Conservation (phyloP, 2,113 vertebrate genomes). For the Leucopsar rothschildi region DNA sequence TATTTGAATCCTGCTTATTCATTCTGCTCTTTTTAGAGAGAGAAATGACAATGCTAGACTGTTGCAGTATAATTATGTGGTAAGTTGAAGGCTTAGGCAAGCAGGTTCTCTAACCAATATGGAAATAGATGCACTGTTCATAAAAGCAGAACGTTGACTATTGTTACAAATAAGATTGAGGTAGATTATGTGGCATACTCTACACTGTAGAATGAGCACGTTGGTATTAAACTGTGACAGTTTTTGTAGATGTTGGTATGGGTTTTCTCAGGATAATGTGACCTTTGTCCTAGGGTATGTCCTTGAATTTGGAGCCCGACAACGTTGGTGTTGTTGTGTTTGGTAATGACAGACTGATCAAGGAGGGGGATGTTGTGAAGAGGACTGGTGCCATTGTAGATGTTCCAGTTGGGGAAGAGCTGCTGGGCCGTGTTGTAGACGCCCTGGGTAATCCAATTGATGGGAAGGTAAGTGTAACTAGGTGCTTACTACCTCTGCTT, state of each 20-base stretch:
- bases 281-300: constrained; percentile 82
- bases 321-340: constrained; percentile 99
- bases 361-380: constrained; percentile 97
- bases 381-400: constrained; percentile 97
- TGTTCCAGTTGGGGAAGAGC: constrained; percentile 91
- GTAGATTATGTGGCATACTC: neutral
- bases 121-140: neutral
- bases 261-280: neutral
- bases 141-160: neutral
- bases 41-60: neutral
- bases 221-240: neutral
- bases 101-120: neutral
- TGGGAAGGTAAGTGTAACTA: constrained; percentile 82
- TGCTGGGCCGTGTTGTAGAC: constrained; percentile 95
- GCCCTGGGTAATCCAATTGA: constrained; percentile 96
- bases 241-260: too few relatives aligned
- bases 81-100: neutral
- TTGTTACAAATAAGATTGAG: neutral
- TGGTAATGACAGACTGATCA: constrained; percentile 97
- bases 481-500: neutral
- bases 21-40: neutral
- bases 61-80: neutral
- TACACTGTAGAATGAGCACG: neutral
- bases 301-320: constrained; percentile 98
- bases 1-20: neutral